Percentiles rank a stretch among this genome's conserved stretches.
Conservation (phyloP, 35 echinoderm and acorn worm genomes). For the Lytechinus pictus region DNA sequence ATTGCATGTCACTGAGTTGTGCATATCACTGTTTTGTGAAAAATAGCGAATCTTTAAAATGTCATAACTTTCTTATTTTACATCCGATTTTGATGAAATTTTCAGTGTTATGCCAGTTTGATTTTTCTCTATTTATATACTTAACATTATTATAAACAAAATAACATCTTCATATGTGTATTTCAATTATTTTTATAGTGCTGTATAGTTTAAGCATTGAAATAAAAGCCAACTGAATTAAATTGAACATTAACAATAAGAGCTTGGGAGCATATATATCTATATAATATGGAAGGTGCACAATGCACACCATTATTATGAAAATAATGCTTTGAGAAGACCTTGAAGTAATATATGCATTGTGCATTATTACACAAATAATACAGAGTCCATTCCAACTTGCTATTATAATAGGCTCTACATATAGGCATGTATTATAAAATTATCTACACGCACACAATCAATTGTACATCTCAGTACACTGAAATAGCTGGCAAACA, state of each 20-base stretch:
- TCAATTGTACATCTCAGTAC: conserved; percentile 2
- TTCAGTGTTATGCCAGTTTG: too few relatives aligned
- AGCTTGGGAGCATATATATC: background rate
- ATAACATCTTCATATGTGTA: too few relatives aligned
- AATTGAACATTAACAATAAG: background rate
- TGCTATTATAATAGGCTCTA: background rate
- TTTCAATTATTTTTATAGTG: too few relatives aligned
- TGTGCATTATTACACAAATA: background rate
- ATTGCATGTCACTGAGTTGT: too few relatives aligned
- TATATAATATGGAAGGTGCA: too few relatives aligned
- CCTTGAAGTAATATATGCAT: background rate
- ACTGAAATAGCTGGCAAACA: conserved; percentile 1
- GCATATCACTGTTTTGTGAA: too few relatives aligned
- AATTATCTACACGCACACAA: background rate
- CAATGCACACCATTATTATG: too few relatives aligned
- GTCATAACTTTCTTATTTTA: too few relatives aligned
- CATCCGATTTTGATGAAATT: too few relatives aligned
- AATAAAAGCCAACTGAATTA: background rate
- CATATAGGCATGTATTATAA: background rate
- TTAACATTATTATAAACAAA: too few relatives aligned
- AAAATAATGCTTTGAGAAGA: background rate
- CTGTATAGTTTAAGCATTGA: background rate
- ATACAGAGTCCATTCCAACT: background rate
- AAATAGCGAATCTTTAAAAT: too few relatives aligned
- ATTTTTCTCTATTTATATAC: too few relatives aligned